phyloP scores from a whole-genome alignment of 2,797 vertebrate species.

The Sebastes umbrosus region DNA sequence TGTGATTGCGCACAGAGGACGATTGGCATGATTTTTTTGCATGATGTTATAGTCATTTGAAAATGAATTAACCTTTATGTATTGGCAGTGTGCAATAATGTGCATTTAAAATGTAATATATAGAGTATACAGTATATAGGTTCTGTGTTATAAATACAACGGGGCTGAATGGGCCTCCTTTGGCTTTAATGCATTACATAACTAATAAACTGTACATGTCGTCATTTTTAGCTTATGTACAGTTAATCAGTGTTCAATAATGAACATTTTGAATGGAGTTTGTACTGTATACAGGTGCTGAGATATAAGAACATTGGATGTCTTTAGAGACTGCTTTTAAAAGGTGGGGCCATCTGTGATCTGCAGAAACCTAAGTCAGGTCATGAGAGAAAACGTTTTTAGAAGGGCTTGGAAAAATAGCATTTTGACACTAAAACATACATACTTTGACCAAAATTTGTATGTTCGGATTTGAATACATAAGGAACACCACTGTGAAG shows the following conservation, averaged over 20 bases:
- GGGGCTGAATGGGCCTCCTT: not conserved
- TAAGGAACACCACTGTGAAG: too few relatives aligned
- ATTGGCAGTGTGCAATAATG: too few relatives aligned
- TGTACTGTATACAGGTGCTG: not conserved
- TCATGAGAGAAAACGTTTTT: too few relatives aligned
- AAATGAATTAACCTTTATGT: not conserved
- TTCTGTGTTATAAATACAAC: not conserved
- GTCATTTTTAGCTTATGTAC: not conserved
- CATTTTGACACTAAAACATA: too few relatives aligned
- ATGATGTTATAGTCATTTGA: not conserved
- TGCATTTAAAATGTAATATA: not conserved
- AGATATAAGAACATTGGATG: not conserved
- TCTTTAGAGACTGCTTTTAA: not conserved
- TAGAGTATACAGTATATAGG: too few relatives aligned
- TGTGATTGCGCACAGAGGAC: not conserved
- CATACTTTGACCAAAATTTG: too few relatives aligned
- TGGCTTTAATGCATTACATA: not conserved
- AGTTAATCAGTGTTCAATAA: not conserved
- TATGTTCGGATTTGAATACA: too few relatives aligned
- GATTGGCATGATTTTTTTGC: not conserved
- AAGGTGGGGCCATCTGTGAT: too few relatives aligned
- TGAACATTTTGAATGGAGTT: not conserved
- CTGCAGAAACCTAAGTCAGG: too few relatives aligned
- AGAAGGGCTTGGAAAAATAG: too few relatives aligned
- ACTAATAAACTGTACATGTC: not conserved